These are phyloP conservation scores for Neodon shergylaensis DNA, from an alignment of 2,113 vertebrate genomes.

Conservation along the genomic window DNA sequence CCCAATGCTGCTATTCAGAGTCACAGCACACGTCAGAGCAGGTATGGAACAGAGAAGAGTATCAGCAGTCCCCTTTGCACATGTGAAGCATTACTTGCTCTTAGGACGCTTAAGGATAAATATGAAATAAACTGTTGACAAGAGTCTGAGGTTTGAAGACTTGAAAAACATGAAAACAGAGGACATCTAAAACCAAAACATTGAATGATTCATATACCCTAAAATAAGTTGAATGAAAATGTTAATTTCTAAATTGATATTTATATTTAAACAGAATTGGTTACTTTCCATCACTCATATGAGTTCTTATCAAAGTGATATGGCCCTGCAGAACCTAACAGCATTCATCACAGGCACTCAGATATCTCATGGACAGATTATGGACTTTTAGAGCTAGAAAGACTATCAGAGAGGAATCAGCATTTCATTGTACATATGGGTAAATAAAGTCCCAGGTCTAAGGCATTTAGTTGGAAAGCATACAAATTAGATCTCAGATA, in stretches of 20 bases:
- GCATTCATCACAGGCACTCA: background rate
- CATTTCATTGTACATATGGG: background rate
- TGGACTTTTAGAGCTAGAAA: background rate
- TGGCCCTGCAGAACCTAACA: background rate
- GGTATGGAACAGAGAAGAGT: background rate
- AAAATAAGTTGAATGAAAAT: background rate
- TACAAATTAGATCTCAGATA: background rate
- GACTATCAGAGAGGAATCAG: background rate
- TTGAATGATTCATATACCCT: background rate
- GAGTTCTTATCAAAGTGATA: background rate
- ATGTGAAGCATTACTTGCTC: background rate
- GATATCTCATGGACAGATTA: background rate
- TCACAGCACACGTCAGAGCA: background rate
- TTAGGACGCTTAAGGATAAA: background rate
- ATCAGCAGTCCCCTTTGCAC: background rate
- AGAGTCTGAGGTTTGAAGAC: slow-evolving; percentile 3
- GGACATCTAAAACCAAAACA: slow-evolving; percentile 6
- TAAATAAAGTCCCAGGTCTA: background rate
- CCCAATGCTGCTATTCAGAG: background rate
- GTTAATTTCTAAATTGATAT: background rate
- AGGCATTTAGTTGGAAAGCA: background rate
- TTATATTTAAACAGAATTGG: background rate
- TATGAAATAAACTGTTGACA: background rate
- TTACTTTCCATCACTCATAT: background rate
- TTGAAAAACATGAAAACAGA: background rate